Evolutionary conservation across 2,797 vertebrate genomes (phyloP), one percentile per base, ranked within the genome.

Genomic region (Monodelphis domestica): DNA sequence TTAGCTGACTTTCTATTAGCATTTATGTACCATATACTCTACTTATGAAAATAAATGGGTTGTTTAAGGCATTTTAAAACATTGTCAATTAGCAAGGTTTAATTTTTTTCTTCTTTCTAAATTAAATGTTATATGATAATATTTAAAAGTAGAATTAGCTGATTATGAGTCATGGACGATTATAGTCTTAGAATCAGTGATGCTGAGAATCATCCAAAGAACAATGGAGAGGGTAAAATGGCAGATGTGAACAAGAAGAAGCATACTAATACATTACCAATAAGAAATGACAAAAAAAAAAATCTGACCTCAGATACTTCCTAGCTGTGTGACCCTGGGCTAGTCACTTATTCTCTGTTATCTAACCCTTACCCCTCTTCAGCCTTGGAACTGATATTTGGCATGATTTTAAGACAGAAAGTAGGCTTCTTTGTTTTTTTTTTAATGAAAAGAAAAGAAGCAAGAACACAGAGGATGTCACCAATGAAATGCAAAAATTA

Each of bases 1-100:
- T 52, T 0, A 15, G 5, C 21, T 89, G 6, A 14, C 6, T 9
- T 53, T 0, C 0, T 3, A 24, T 24, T 53, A 26, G 63, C 12
- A 51, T 63, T 24, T 50, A 53, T n/a, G 0, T 2, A 26, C 2
- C 24, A 11, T 2, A 33, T 70, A 59, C 53, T 38, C 53, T 5
- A 29, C 53, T 29, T 89, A 45, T 17, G 9, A 17, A 88, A 9
- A 17, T 15, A 4, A 28, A 17, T 4, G 1, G 0, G 5, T 14
- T 26, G 28, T 54, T n/a, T 2, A 51, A 53, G 45, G 14, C 70
- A 0, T 12, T 53, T 26, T 9, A 50, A 63, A 84, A 84, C 45
- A 78, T 45, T 57, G 2, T 84, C 38, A 45, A 4, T 84, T 84
- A 84, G 2, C 21, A 84, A 84, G 24, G 14, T 26, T 50, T 24